These are phyloP conservation scores for Cephus runcator DNA, from an alignment of 2,888 invertebrate species.

Conservation along the genomic window DNA sequence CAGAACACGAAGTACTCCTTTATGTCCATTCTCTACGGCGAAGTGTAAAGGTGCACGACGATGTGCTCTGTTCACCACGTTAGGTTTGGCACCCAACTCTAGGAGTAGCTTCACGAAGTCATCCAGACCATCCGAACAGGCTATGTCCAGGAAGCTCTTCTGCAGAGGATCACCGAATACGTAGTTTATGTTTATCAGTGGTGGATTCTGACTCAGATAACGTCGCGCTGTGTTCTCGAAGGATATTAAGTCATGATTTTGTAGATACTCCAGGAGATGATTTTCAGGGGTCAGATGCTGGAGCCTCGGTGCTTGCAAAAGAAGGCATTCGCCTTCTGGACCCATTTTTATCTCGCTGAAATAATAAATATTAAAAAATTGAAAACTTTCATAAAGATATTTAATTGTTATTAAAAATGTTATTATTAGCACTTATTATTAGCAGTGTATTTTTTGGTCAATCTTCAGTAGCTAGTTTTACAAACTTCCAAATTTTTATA, in stretches of 20 bases:
- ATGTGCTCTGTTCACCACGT: slow-evolving; percentile 69
- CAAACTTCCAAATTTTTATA: not conserved
- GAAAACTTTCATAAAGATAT: no score
- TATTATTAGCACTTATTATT: not conserved
- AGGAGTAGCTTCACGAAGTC: slow-evolving; percentile 72
- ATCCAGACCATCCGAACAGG: slow-evolving; percentile 68
- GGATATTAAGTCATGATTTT: not conserved
- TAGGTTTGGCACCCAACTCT: slow-evolving; percentile 72
- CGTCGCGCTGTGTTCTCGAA: slow-evolving; percentile 41
- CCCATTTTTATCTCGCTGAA: not conserved
- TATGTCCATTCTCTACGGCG: slow-evolving; percentile 69
- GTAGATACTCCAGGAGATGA: not conserved
- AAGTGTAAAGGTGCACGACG: slow-evolving; percentile 75
- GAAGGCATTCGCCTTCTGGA: not conserved
- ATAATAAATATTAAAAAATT: not conserved
- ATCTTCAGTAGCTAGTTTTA: not conserved
- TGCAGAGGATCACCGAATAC: slow-evolving; percentile 70
- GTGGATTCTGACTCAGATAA: slow-evolving; percentile 21
- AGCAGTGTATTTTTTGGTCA: not conserved
- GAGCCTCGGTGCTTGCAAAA: not conserved
- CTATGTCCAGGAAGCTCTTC: slow-evolving; percentile 72
- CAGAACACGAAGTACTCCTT: slow-evolving; percentile 42
- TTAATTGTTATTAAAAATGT: not conserved
- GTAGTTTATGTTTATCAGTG: slow-evolving; percentile 67
- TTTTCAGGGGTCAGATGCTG: not conserved